A percentile compares a stretch with the other conserved stretches of the same genome.
These are phyloP conservation scores for Heterodera schachtii DNA, from an alignment of 1,140 invertebrate genomes.

Conservation along the genomic window DNA sequence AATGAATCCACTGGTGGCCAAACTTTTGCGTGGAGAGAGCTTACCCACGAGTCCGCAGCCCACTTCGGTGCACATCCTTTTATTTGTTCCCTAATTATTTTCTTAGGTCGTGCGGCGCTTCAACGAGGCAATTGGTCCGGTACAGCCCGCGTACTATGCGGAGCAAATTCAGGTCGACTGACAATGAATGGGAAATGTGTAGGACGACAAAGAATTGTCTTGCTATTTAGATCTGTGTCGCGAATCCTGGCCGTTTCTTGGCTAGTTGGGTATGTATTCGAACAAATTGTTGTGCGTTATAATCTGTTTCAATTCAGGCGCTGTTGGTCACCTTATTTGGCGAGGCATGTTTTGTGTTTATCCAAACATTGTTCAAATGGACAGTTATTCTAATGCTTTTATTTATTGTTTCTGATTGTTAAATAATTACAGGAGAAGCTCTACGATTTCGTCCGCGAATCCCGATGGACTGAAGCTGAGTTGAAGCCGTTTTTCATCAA, in stretches of 20 bases:
- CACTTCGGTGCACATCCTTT: not conserved
- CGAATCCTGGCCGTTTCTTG: conserved; percentile 11
- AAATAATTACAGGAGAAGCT: not conserved
- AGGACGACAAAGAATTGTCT: not conserved
- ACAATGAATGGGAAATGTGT: not conserved
- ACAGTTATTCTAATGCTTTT: no score
- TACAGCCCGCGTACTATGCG: not conserved
- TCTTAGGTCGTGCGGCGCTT: not conserved
- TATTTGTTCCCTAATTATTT: not conserved
- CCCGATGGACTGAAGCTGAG: conserved; percentile 1
- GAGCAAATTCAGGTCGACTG: conserved; percentile 2
- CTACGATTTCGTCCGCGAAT: conserved; percentile 14
- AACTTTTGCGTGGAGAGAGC: conserved; percentile 10
- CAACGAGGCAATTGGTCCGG: not conserved
- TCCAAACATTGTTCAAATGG: not conserved
- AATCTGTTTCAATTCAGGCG: not conserved
- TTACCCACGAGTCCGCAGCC: not conserved
- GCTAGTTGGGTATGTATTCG: not conserved
- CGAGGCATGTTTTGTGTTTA: not conserved
- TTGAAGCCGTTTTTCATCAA: conserved; percentile 11
- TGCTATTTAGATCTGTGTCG: not conserved
- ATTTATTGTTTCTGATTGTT: no score
- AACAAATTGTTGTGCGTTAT: not conserved
- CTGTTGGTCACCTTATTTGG: conserved; percentile 13
- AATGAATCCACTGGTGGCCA: conserved; percentile 11